Percentiles rank a stretch among this genome's conserved stretches.
Evolutionary conservation across 1,140 invertebrate species (phyloP).

Genomic region (Caenorhabditis tropicalis): DNA sequence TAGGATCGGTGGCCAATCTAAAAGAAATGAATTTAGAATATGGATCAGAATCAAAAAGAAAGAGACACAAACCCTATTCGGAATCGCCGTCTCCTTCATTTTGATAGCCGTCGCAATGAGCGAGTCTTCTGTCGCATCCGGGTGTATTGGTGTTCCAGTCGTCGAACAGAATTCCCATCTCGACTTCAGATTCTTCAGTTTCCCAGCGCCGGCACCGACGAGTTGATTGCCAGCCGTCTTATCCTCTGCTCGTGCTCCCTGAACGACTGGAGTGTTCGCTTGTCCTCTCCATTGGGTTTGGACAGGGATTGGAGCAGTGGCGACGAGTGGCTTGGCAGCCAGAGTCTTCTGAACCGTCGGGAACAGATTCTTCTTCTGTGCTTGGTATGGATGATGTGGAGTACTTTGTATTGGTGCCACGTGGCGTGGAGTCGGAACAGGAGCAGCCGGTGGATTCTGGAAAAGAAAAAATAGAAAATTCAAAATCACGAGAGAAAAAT

Average conservation of each 20-base stretch:
- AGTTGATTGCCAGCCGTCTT: not conserved
- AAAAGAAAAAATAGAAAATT: not conserved
- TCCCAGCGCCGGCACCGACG: not conserved
- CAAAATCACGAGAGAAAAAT: not conserved
- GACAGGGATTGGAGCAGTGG: slow-evolving; percentile 1
- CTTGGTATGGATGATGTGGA: not conserved
- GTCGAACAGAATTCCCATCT: slow-evolving; percentile 21
- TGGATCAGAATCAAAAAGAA: too few relatives aligned
- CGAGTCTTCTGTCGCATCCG: slow-evolving; percentile 11
- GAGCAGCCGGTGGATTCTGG: not conserved
- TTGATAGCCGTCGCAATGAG: slow-evolving; percentile 1
- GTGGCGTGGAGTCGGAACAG: not conserved
- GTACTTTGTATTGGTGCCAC: not conserved
- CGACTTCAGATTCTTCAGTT: slow-evolving; percentile 27
- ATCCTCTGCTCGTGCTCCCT: slow-evolving; percentile 18
- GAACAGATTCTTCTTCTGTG: not conserved
- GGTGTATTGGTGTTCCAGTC: slow-evolving; percentile 9
- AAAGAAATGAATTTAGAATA: not conserved
- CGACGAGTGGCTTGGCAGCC: not conserved
- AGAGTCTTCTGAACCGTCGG: not conserved
- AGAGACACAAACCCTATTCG: not conserved
- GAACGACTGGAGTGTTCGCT: slow-evolving; percentile 7
- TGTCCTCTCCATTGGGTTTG: slow-evolving; percentile 27
- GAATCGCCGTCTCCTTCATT: slow-evolving; percentile 29
- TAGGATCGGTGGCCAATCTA: not conserved